Evolutionary conservation across 2,113 vertebrate species (phyloP).

Genomic region (Maccullochella peelii): DNA sequence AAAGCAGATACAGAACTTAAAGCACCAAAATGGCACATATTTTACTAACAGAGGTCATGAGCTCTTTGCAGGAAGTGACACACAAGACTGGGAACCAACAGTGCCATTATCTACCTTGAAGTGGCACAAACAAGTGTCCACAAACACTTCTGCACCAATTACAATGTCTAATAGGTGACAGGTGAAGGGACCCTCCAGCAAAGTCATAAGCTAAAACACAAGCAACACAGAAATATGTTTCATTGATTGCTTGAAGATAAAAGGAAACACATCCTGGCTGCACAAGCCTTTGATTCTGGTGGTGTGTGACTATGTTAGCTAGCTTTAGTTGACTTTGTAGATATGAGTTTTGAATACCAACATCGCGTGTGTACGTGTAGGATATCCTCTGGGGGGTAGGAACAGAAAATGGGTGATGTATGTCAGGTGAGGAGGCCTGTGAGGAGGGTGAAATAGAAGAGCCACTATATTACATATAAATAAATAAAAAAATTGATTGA

Average conservation of each 20-base stretch:
- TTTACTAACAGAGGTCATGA: background rate
- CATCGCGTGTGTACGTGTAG: constrained; percentile 8
- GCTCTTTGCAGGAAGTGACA: background rate
- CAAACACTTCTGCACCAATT: background rate
- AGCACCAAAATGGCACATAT: background rate
- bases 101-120: background rate
- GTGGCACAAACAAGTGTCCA: background rate
- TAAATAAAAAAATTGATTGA: constrained; percentile 18
- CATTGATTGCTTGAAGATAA: background rate
- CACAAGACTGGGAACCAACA: background rate
- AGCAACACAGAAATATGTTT: background rate
- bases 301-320: background rate
- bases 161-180: background rate
- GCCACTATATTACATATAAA: constrained; percentile 35
- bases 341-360: constrained; percentile 11
- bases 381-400: constrained; percentile 37
- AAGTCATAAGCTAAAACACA: background rate
- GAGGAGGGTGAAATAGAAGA: constrained; percentile 45
- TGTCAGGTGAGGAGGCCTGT: constrained; percentile 49
- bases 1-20: background rate
- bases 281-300: constrained; percentile 4
- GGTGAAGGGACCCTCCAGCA: background rate
- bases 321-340: constrained; percentile 16
- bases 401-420: constrained; percentile 41
- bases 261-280: constrained; percentile 53